Evolutionary conservation across 2,113 vertebrate species (phyloP), one percentile per base, ranked within the genome.

Genomic region (Leiothrix lutea): DNA sequence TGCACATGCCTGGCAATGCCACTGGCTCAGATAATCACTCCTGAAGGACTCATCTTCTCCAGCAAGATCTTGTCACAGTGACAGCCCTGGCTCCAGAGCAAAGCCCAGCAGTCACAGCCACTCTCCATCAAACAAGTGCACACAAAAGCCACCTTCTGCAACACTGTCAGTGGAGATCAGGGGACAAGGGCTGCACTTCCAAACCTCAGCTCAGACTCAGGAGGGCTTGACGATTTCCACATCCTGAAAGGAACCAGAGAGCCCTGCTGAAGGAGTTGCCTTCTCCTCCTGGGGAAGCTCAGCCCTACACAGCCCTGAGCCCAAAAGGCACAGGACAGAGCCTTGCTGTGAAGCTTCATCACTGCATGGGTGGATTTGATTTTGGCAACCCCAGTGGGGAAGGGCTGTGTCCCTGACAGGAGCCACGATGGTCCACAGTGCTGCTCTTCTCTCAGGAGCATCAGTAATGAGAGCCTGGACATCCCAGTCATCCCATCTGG

Each of bases 71-170:
- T n/a, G 56, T 50, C 50, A 28, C 28, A 7, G 28, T 47, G 92
- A 80, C 82, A 93, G 92, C 42, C 48, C 71, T 0, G 0, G 33
- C 45, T 57, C 26, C 0, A 0, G 48, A 4, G 1, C 81, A 58
- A 88, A 92, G 79, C 71, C 60, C 88, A 93, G 64, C 95, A 88
- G 75, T 78, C 86, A 88, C 57, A 66, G 77, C 56, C 61, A 38
- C 60, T 90, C 44, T 88, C 51, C 80, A 48, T 80, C 88, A 94
- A 73, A 86, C 29, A 29, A 58, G 62, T 13, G 26, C 35, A 70
- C 5, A 2, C 33, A 53, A 42, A 1, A 6, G 40, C 33, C 73
- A 72, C 71, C 56, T 90, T 47, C 86, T 54, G 44, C 91, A 93
- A 17, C 38, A 19, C 40, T 40, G 42, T 18, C 67, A 42, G 16